A percentile compares a stretch with the other conserved stretches of the same genome.
Conservation (phyloP, 2,113 vertebrate genomes). For the Laticauda colubrina region DNA sequence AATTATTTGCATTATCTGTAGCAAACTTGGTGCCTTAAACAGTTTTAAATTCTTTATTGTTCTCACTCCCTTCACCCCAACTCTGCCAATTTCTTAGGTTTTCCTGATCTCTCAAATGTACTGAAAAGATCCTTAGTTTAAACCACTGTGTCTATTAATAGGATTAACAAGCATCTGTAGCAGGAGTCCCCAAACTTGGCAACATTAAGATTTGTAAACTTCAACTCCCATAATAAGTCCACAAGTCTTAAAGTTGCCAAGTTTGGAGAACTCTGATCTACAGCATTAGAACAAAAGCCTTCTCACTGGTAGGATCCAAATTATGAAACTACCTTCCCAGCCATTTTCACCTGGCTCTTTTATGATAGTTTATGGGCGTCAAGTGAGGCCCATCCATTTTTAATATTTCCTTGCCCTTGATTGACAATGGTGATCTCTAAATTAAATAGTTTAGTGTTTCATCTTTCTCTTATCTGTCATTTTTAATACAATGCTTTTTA, state of each 20-base stretch:
- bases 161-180: too few relatives aligned
- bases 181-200: too few relatives aligned
- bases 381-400: background rate
- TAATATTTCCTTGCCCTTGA: background rate
- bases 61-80: background rate
- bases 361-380: background rate
- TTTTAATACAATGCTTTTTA: background rate
- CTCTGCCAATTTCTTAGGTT: background rate
- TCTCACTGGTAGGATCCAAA: too few relatives aligned
- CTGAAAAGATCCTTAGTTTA: background rate
- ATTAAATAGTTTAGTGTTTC: background rate
- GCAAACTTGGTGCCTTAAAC: background rate
- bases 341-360: background rate
- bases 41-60: background rate
- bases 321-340: background rate
- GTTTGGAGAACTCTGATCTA: too few relatives aligned
- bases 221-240: too few relatives aligned
- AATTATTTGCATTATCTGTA: background rate
- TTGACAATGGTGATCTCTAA: background rate
- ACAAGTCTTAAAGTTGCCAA: too few relatives aligned
- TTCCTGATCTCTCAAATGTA: background rate
- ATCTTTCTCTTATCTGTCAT: background rate
- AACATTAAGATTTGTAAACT: too few relatives aligned
- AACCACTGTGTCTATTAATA: background rate
- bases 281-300: background rate